Evolutionary conservation across 2,888 invertebrate species (phyloP).

Genomic region (Taenaris catops): DNA sequence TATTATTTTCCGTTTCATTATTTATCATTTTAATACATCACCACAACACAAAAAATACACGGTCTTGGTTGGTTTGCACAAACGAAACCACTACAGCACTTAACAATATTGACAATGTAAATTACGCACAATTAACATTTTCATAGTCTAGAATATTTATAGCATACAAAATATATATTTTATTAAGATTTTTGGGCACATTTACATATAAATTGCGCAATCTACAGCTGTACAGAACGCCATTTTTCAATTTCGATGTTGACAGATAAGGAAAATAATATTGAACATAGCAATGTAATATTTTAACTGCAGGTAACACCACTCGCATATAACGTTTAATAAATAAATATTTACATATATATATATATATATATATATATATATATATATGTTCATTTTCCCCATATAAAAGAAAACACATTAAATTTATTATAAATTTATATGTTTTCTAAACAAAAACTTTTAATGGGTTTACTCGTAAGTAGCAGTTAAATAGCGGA

Average conservation of each 20-base stretch:
- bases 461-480: no score
- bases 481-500: not conserved
- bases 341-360: no score
- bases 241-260: constrained; percentile 63
- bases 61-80: constrained; percentile 68
- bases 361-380: no score
- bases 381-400: no score
- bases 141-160: constrained; percentile 40
- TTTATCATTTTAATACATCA: constrained; percentile 69
- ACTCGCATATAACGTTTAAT: not conserved
- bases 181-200: constrained; percentile 57
- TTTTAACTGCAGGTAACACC: constrained; percentile 9
- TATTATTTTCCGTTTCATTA: constrained; percentile 72
- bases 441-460: no score
- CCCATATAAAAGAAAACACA: no score
- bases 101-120: constrained; percentile 41
- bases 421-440: no score
- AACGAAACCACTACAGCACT: constrained; percentile 42
- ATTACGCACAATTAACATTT: constrained; percentile 46
- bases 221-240: constrained; percentile 75
- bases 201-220: constrained; percentile 79
- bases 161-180: constrained; percentile 48
- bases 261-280: constrained; percentile 28
- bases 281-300: no score
- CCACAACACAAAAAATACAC: constrained; percentile 75